These are phyloP conservation scores for Crocallis elinguaria DNA, from an alignment of 2,888 invertebrate species.

Conservation along the genomic window DNA sequence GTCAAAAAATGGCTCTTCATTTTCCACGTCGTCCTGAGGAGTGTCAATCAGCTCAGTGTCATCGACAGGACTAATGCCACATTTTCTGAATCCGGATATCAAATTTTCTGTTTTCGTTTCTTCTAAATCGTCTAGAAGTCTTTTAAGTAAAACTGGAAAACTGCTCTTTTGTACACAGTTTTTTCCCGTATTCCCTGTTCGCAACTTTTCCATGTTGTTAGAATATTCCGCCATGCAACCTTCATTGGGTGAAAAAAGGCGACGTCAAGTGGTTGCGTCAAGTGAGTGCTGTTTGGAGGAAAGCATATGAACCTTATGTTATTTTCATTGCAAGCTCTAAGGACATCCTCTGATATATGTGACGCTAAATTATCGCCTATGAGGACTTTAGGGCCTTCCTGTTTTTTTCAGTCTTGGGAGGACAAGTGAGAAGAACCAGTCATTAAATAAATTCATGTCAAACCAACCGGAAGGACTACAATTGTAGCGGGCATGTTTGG, in stretches of 20 bases:
- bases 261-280: constrained; percentile 51
- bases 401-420: constrained; percentile 35
- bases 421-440: constrained; percentile 44
- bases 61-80: background rate
- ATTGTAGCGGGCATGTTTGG: constrained; percentile 36
- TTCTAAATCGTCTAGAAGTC: background rate
- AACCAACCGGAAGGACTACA: constrained; percentile 56
- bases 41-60: background rate
- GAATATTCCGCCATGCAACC: constrained; percentile 37
- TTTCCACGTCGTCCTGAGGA: background rate
- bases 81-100: background rate
- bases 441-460: constrained; percentile 34
- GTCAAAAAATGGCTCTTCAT: background rate
- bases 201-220: background rate
- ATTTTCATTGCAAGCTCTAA: constrained; percentile 14
- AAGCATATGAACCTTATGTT: constrained; percentile 24
- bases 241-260: constrained; percentile 48
- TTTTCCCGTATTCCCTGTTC: background rate
- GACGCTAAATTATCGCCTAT: constrained; percentile 33
- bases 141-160: background rate
- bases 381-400: constrained; percentile 7
- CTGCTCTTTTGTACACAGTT: background rate
- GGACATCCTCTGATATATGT: constrained; percentile 17
- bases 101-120: background rate
- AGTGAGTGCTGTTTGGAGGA: constrained; percentile 20